Evolutionary conservation across 53 echinoderm and acorn worm species (phyloP).

Genomic region (Holothuria leucospilota): DNA sequence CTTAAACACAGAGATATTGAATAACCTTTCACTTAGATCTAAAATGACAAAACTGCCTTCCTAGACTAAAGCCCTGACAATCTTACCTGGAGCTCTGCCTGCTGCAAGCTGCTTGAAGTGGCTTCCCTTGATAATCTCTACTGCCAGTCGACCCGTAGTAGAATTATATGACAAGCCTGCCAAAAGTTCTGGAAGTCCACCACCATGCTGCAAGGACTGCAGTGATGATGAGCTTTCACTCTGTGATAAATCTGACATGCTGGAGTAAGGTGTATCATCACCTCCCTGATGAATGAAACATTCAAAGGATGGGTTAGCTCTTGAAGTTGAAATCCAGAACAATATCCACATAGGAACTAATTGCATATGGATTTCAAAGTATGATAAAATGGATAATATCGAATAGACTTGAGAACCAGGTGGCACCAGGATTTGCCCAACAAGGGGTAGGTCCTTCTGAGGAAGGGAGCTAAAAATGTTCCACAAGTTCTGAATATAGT

Average conservation of each 20-base stretch:
- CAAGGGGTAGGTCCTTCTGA: too few relatives aligned
- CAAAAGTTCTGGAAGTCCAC: constrained; percentile 88
- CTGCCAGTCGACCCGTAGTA: constrained; percentile 89
- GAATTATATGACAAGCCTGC: constrained; percentile 91
- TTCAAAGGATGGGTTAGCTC: not conserved
- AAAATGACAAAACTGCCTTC: too few relatives aligned
- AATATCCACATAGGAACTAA: too few relatives aligned
- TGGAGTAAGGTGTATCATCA: constrained; percentile 78
- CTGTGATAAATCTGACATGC: constrained; percentile 87
- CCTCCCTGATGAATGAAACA: constrained; percentile 30
- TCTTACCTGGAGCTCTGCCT: constrained; percentile 89
- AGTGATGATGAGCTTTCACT: constrained; percentile 77
- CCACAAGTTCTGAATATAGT: too few relatives aligned
- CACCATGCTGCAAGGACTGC: constrained; percentile 81
- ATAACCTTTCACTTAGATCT: too few relatives aligned
- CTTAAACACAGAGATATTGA: too few relatives aligned
- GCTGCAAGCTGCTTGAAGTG: constrained; percentile 94
- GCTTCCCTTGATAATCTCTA: constrained; percentile 97
- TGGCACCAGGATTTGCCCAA: too few relatives aligned
- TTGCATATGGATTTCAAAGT: too few relatives aligned
- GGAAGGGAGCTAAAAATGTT: too few relatives aligned
- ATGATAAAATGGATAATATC: too few relatives aligned
- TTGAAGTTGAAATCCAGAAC: not conserved
- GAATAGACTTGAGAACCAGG: too few relatives aligned
- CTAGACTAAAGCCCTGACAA: too few relatives aligned